A percentile compares a stretch with the other conserved stretches of the same genome.
phyloP scores from a whole-genome alignment of 2,797 vertebrate species.

The Acanthiza pusilla region DNA sequence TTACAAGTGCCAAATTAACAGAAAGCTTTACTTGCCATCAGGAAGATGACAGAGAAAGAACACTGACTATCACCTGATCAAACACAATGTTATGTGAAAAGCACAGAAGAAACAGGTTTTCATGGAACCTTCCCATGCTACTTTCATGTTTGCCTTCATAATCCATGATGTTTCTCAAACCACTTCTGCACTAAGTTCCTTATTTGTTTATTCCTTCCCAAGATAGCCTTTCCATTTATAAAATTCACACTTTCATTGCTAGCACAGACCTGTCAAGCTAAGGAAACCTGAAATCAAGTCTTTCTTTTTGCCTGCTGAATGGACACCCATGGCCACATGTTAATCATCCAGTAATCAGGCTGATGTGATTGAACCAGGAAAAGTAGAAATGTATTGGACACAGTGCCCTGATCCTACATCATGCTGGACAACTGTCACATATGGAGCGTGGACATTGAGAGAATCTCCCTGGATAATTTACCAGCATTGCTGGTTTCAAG shows the following conservation, averaged over 20 bases:
- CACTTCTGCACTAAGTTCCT: neutral
- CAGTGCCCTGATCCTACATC: neutral
- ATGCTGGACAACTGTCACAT: neutral
- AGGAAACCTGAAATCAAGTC: neutral
- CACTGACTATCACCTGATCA: neutral
- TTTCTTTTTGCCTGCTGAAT: neutral
- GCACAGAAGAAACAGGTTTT: neutral
- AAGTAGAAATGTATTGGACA: neutral
- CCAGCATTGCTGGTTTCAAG: neutral
- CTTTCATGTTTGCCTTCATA: neutral
- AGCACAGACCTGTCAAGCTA: neutral
- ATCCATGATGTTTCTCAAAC: neutral
- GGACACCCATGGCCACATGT: neutral
- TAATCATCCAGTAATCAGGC: neutral
- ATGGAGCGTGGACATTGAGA: accelerated
- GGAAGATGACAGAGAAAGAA: neutral
- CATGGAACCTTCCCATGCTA: neutral
- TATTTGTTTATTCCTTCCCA: neutral
- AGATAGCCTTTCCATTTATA: neutral
- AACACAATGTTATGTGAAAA: neutral
- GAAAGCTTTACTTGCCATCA: neutral
- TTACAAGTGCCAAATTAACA: neutral
- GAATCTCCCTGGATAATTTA: neutral
- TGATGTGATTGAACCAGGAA: neutral
- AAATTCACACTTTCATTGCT: neutral